Base-by-base conservation (phyloP, 2,888 invertebrate species). In the Cheilosia impressa region DNA sequence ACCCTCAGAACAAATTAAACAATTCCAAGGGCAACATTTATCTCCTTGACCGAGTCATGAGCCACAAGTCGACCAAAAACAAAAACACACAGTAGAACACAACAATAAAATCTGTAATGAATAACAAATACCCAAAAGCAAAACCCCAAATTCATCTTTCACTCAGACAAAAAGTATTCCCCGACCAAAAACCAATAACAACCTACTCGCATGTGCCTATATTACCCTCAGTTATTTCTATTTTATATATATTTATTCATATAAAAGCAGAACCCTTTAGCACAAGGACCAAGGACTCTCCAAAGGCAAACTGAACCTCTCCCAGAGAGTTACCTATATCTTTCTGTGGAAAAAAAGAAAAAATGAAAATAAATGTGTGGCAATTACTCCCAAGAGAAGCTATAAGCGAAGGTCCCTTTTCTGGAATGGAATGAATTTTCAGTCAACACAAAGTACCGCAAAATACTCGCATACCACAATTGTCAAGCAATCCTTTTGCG, bases 101-200 rank as follows among this genome's bases (percentile, higher is more conserved):
- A 41, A 69, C 77, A 78, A 78, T 71, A 69, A 78, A 71, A 62
- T 55, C 47, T 50, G 62, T 79, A 72, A 79, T 79, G 79, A 72
- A 79, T 79, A 72, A 53, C 72, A 79, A 79, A 71, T 79, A 72
- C 58, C 58, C 65, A 60, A 55, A 45, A 53, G 43, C 38, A 47
- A 19, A 41, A 27, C 22, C 24, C 52, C 24, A 27, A 52, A 52
- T 31, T 45, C 50, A 41, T 31, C 19, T 43, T 41, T 52, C 66
- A 27, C 38, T 75, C n/a, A 19, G 9, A 5, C n/a, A 60, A 75
- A 57, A 45, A 45, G 27, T 15, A 57, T 38, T 38, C 45, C 13
- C 15, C 17, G 1, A 43, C 27, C 27, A 13, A 38, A 38, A 38
- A 38, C 38, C 38, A 38, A 38, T 38, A 38, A 4, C 38, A 38